phyloP scores from a whole-genome alignment of 2,888 invertebrate genomes.

The Troides oblongomaculatus region DNA sequence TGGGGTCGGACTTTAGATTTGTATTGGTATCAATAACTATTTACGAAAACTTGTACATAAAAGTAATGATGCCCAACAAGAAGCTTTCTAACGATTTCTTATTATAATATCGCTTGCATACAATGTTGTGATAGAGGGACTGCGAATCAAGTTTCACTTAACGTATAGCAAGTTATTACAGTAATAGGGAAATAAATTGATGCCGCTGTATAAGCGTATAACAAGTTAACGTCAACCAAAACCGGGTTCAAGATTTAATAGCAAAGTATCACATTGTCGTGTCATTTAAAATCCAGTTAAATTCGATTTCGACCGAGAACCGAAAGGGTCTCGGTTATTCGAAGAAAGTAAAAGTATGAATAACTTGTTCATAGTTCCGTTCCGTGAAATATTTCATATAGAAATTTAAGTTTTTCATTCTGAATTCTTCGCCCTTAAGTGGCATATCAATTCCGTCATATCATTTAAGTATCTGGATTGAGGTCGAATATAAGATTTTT shows the following conservation, averaged over 20 bases:
- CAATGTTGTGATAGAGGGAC: conserved; percentile 19
- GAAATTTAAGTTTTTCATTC: not conserved
- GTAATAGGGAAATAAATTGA: conserved; percentile 23
- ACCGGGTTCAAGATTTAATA: conserved; percentile 10
- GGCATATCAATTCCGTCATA: not conserved
- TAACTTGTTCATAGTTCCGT: conserved; percentile 4
- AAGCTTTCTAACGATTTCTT: conserved; percentile 21
- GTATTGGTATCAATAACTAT: not conserved
- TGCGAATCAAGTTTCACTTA: conserved; percentile 18
- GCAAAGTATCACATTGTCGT: conserved; percentile 18
- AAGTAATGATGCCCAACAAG: not conserved
- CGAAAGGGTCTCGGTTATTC: conserved; percentile 2
- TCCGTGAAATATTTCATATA: conserved; percentile 10
- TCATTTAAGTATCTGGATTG: too few species aligned
- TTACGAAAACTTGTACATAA: not conserved
- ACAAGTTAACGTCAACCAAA: conserved; percentile 7
- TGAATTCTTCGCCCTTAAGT: not conserved
- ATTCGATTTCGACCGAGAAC: conserved; percentile 1
- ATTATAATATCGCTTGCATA: conserved; percentile 21
- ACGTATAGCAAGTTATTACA: conserved; percentile 17
- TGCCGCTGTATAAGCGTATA: conserved; percentile 5
- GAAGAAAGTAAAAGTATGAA: conserved; percentile 24
- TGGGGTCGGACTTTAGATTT: not conserved
- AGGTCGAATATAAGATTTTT: not conserved
- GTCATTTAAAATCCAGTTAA: conserved; percentile 20